Evolutionary conservation across 2,113 vertebrate species (phyloP), one percentile per base, ranked within the genome.

Genomic region (Sinosuthora webbiana): DNA sequence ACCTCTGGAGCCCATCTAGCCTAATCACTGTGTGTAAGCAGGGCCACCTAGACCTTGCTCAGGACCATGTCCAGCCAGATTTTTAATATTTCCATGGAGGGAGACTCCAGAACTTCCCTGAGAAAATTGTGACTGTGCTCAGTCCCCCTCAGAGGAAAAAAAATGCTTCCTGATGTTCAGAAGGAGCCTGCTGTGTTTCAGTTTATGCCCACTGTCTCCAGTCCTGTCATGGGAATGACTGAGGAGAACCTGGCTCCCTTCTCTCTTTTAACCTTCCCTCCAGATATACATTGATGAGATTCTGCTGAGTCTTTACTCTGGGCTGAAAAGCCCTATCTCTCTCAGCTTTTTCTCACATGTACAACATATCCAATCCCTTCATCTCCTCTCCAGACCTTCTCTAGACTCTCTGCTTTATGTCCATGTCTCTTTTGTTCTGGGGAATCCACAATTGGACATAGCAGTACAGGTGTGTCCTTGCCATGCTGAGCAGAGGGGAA

Each of bases 301-400:
- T 45, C 13, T 30, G 13, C 13, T 8, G 23, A 52, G 7, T 11
- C 27, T 44, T 52, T 25, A 14, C 28, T 45, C 20, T 0, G 1
- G 33, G 52, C 9, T 59, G 33, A 44, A n/a, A 28, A 60, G 37
- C 45, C 13, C 10, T 42, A 23, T 19, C 7, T 44, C 15, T 37
- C 44, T 44, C 37, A 59, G 19, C 2, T 41, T 75, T 60, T 31
- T 23, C 20, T 75, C n/a, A 21, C 25, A 7, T 13, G 8, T 39
- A 24, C 4, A 19, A 8, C 9, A 7, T 14, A 8, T 82, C n/a
- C 19, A 68, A 30, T n/a, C 6, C 28, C 39, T 41, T 41, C 2
- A 45, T 68, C 78, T 45, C 19, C 16, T 53, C 50, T 59, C 9
- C 8, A 30, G n/a, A 45, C 16, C 7, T 82, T 67, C 23, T 82